Conservation (phyloP, 2,113 vertebrate species). For the Himantopus leucocephalus region DNA sequence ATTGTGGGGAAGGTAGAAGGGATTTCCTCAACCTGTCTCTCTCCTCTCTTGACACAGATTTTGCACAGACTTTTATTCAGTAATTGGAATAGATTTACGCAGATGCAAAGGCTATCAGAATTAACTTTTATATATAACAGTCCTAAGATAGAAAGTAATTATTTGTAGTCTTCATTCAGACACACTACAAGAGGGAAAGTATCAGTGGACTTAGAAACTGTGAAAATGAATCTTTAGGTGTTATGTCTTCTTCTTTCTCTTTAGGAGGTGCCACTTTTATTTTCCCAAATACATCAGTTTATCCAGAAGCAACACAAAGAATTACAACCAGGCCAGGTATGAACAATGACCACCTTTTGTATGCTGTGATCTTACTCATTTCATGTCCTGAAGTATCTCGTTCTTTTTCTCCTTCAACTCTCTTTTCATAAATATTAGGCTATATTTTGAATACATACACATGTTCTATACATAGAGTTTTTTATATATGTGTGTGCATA, state of each 20-base stretch:
- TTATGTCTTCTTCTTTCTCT: constrained; percentile 73
- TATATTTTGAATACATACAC: background rate
- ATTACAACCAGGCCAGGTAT: constrained; percentile 84
- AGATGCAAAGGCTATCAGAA: background rate
- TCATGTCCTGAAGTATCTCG: background rate
- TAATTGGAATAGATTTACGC: background rate
- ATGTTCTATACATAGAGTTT: background rate
- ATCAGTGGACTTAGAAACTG: background rate
- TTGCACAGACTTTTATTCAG: background rate
- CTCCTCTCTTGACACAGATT: background rate
- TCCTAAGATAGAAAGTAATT: background rate
- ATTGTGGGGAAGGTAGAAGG: background rate
- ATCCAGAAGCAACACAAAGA: constrained; percentile 84
- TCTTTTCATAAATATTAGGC: background rate
- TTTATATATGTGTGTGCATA: background rate
- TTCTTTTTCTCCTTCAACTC: background rate
- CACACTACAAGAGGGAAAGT: background rate
- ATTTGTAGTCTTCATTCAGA: background rate
- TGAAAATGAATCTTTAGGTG: constrained; percentile 45
- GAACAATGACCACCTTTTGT: background rate
- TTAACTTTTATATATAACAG: background rate
- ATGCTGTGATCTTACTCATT: background rate
- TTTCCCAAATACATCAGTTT: constrained; percentile 86
- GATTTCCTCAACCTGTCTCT: background rate
- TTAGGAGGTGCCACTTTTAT: constrained; percentile 89